Evolutionary conservation across 2,113 vertebrate species (phyloP).

Genomic region (Ailurus styani): DNA sequence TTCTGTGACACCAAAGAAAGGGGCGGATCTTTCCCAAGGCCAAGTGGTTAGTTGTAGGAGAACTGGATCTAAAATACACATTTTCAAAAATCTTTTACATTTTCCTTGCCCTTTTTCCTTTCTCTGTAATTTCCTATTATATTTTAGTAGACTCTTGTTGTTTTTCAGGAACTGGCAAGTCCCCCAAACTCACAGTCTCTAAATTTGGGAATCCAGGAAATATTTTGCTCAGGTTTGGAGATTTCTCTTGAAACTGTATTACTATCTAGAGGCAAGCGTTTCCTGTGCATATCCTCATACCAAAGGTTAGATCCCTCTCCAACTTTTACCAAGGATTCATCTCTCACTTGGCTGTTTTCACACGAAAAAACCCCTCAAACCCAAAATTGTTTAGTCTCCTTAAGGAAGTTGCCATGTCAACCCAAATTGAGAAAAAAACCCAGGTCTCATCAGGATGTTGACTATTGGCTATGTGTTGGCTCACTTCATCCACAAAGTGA

Average conservation of each 20-base stretch:
- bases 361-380: background rate
- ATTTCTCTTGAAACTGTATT: slow-evolving; percentile 5
- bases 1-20: background rate
- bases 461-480: no score
- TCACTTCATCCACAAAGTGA: background rate
- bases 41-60: background rate
- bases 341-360: background rate
- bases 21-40: background rate
- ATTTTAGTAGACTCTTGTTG: slow-evolving; percentile 52
- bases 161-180: slow-evolving; percentile 38
- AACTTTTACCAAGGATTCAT: background rate
- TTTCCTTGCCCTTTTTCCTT: background rate
- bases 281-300: background rate
- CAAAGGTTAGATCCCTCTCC: background rate
- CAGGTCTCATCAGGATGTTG: background rate
- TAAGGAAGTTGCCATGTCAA: background rate
- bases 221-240: slow-evolving; percentile 33
- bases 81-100: background rate
- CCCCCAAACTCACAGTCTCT: slow-evolving; percentile 36
- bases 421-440: background rate
- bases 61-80: background rate
- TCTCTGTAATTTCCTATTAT: slow-evolving; percentile 21
- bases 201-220: slow-evolving; percentile 57
- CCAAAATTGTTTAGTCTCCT: background rate
- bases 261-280: slow-evolving; percentile 5